Base-by-base conservation (phyloP, 2,113 vertebrate genomes). In the Epinephelus moara region DNA sequence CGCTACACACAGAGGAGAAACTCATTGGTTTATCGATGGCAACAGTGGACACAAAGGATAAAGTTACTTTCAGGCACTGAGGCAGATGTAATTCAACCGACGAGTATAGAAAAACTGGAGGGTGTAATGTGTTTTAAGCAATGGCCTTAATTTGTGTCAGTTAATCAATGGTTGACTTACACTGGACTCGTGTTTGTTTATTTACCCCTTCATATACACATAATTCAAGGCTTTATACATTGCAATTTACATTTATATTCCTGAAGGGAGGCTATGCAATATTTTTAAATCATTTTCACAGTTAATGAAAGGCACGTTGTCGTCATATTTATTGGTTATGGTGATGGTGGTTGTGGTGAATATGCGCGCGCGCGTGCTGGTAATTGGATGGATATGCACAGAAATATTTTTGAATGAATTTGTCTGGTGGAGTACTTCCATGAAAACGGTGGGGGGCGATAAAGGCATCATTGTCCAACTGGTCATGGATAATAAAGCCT, bases 381-480 rank as follows among this genome's bases (percentile, higher is more conserved):
- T 50, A 1, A 62, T 63, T 63, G 52, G n/a, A 63, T 73, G 52
- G 47, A 70, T 84, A 85, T 42, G 57, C 57, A 17, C 23, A n/a
- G 70, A 79, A 76, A 75, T 85, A 80, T 91, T 91, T 66, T 82
- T 91, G 77, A 90, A 93, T 91, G 80, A 49, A 81, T 82, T 47
- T 64, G 27, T 69, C 59, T 11, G 11, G 61, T 86, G 90, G 50
- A 71, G 69, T 91, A 33, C 72, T 70, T 15, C 11, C 37, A 23
- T 85, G 3, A 5, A 50, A 78, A 67, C 91, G n/a, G 70, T 76
- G 64, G 92, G 88, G 90, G 93, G 92, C 93, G 85, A 79, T 89
- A 91, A 80, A 91, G 73, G 59, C 82, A 83, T 53, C 89, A 55
- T 37, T 69, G 86, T 87, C 49, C 42, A 42, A 4, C 70, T 63